A percentile compares a stretch with the other conserved stretches of the same genome.
Evolutionary conservation across 2,797 vertebrate species (phyloP).

Genomic region (Pangasius krempfi): DNA sequence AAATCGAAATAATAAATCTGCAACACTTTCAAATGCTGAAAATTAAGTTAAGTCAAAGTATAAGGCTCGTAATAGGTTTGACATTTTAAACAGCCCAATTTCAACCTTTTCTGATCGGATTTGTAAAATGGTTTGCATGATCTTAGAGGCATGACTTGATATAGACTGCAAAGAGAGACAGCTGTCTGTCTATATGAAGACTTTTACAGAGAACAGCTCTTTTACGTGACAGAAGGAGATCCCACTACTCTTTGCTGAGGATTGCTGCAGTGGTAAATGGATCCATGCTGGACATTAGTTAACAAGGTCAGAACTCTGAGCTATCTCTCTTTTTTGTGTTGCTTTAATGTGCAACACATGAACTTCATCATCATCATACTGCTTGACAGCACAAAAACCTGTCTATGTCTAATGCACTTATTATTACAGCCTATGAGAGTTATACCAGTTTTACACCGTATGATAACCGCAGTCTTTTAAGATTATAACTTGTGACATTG

Average conservation of each 20-base stretch:
- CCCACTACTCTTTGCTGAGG: slow-evolving; percentile 42
- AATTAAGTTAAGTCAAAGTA: not conserved
- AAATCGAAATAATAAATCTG: not conserved
- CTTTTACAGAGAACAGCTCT: not conserved
- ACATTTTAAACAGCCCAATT: not conserved
- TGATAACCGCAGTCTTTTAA: too few relatives aligned
- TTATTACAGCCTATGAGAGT: not conserved
- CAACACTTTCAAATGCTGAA: not conserved
- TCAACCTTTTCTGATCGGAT: not conserved
- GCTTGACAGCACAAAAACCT: not conserved
- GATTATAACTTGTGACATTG: too few relatives aligned
- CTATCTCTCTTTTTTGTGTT: slow-evolving; percentile 15
- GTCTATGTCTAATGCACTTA: not conserved
- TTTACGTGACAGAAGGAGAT: not conserved
- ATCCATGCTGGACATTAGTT: slow-evolving; percentile 54
- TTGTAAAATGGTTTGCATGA: not conserved
- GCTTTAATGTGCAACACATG: not conserved
- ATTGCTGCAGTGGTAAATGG: slow-evolving; percentile 45
- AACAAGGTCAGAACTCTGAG: slow-evolving; percentile 59
- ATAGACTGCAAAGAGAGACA: not conserved
- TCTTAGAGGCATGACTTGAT: not conserved
- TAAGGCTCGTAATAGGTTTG: not conserved
- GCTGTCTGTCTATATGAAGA: not conserved
- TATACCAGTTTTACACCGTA: not conserved
- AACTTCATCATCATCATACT: not conserved